Evolutionary conservation across 2,797 vertebrate species (phyloP).

Genomic region (Acanthornis magna): DNA sequence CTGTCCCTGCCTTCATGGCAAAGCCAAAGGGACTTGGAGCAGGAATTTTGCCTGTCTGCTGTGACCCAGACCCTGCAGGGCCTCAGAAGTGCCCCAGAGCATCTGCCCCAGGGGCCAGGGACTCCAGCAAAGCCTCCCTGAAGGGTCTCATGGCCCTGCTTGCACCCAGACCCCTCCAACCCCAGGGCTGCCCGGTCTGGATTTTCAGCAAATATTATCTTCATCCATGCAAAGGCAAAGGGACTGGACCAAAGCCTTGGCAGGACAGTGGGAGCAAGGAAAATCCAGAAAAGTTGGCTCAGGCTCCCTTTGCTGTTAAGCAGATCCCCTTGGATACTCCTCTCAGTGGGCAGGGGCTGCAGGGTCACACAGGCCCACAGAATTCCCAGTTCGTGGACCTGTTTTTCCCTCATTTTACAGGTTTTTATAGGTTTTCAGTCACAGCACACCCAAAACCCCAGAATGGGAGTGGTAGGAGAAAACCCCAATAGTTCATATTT

Average conservation of each 20-base stretch:
- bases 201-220: neutral
- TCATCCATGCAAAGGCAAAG: neutral
- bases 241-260: neutral
- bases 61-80: neutral
- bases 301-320: neutral
- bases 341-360: neutral
- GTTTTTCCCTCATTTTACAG: neutral
- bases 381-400: neutral
- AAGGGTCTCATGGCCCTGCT: neutral
- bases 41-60: neutral
- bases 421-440: neutral
- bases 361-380: neutral
- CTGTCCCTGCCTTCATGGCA: neutral
- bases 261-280: neutral
- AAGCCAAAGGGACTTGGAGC: neutral
- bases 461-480: neutral
- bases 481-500: neutral
- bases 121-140: neutral
- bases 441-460: neutral
- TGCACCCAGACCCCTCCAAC: neutral
- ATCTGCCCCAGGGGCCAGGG: fast-evolving
- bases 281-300: neutral
- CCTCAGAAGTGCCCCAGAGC: neutral
- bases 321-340: neutral
- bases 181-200: neutral